Evolutionary conservation across 2,888 invertebrate genomes (phyloP).

Genomic region (Anagyrus pseudococci): DNA sequence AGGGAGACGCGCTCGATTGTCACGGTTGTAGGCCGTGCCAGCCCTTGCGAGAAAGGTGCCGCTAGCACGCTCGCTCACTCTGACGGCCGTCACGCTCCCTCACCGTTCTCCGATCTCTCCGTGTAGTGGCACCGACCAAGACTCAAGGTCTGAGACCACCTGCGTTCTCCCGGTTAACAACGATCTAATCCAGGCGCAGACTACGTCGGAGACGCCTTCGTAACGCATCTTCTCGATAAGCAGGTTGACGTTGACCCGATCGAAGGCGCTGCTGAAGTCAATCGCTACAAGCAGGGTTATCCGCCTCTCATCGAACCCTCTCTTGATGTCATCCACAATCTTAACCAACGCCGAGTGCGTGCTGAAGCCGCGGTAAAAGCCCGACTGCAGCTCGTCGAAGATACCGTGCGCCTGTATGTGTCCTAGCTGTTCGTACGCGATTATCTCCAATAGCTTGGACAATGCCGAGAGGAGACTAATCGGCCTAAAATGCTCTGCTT

Average conservation of each 20-base stretch:
- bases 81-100: no score
- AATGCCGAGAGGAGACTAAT: conserved; percentile 1
- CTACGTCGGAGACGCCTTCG: neutral
- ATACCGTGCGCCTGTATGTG: neutral
- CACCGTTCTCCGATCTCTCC: no score
- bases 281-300: conserved; percentile 7
- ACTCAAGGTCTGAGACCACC: no score
- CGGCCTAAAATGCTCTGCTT: neutral
- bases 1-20: no score
- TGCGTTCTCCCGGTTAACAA: conserved; percentile 12
- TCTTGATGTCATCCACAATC: conserved; percentile 4
- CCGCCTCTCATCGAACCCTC: neutral
- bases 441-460: neutral
- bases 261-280: conserved; percentile 15
- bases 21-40: no score
- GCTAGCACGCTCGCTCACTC: no score
- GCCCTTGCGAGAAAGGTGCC: no score
- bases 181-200: neutral
- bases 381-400: neutral
- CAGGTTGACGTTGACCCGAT: conserved; percentile 8
- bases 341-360: conserved; percentile 3
- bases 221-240: neutral
- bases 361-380: conserved; percentile 2
- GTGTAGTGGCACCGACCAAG: no score
- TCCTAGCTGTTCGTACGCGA: neutral